These are phyloP conservation scores for Phortica variegata DNA, from an alignment of 1,140 invertebrate species.

Conservation along the genomic window DNA sequence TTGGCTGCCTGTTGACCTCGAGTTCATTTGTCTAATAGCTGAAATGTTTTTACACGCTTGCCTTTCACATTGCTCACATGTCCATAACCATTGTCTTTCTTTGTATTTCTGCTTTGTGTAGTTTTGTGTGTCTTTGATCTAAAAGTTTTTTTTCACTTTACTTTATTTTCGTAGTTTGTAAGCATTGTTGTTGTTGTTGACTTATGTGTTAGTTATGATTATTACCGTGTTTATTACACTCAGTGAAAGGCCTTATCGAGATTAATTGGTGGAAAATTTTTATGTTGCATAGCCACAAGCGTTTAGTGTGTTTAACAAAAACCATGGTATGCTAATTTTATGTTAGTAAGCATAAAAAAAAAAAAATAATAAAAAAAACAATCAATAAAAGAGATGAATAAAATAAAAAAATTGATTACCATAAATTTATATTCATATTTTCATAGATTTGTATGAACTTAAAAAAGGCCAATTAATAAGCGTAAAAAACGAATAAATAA, in stretches of 20 bases:
- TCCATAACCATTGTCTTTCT: slow-evolving; percentile 13
- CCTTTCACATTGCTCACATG: slow-evolving; percentile 24
- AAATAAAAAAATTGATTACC: too few relatives aligned
- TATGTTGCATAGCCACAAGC: slow-evolving; percentile 22
- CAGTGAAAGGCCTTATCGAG: slow-evolving; percentile 44
- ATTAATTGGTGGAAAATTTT: slow-evolving; percentile 51
- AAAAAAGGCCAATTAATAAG: too few relatives aligned
- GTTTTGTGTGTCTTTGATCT: neutral
- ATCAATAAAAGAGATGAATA: too few relatives aligned
- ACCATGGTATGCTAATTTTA: too few relatives aligned
- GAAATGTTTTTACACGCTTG: slow-evolving; percentile 27
- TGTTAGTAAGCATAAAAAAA: too few relatives aligned
- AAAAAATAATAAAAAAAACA: too few relatives aligned
- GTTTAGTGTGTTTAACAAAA: too few relatives aligned
- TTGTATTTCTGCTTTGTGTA: slow-evolving; percentile 1
- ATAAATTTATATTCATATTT: too few relatives aligned
- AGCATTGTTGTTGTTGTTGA: slow-evolving; percentile 15
- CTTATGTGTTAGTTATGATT: slow-evolving; percentile 46
- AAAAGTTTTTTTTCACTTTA: slow-evolving; percentile 25
- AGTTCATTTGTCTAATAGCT: slow-evolving; percentile 52
- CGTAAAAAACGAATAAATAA: too few relatives aligned
- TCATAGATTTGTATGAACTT: too few relatives aligned
- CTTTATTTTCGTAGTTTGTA: slow-evolving; percentile 31
- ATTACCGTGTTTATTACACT: slow-evolving; percentile 48
- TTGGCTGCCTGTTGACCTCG: slow-evolving; percentile 41